Evolutionary conservation across 2,113 vertebrate species (phyloP), one percentile per base, ranked within the genome.

Genomic region (Gadus chalcogrammus): DNA sequence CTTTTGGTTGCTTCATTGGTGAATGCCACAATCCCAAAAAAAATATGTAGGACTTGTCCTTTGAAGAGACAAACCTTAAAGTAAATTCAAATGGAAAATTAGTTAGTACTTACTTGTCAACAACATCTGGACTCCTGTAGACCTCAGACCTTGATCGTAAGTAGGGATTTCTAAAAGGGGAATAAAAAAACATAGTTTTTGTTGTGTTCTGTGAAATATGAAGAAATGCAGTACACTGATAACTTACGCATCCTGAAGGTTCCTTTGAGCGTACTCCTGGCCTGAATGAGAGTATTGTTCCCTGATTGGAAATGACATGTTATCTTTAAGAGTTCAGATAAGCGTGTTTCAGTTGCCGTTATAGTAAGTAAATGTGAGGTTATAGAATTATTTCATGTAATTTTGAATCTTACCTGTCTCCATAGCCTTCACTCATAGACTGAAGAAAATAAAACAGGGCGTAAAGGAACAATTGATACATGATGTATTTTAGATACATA

Each of bases 101-200:
- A 56, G 20, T 17, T 18, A 3, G 20, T 16, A 87, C 90, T 84
- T 80, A 91, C 90, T 79, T 71, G 31, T 88, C 69, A 18, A 56
- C 65, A 61, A 42, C 77, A 59, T 81, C 77, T 3, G 24, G 58
- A 58, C 75, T 80, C 60, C 72, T 77, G 74, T 85, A 79, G 22
- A 85, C 78, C 20, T 85, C 71, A 17, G 82, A 31, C 8, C 8
- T 66, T 4, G 80, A 17, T n/a, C 58, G 74, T 0, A 69, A 81
- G 70, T 80, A 81, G 28, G 81, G 72, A 0, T 58, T 67, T n/a
- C 84, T 85, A 74, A 42, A 28, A 63, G 67, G 20, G 42, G 16
- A 5, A 61, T 22, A 59, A 3, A 85, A 5, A 70, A 6, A 62
- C 6, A 38, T 56, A 24, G 1, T 1, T 72, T 17, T 20, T 17